A percentile compares a stretch with the other conserved stretches of the same genome.
Conservation (phyloP, 2,888 invertebrate species). For the Keiferia lycopersicella region DNA sequence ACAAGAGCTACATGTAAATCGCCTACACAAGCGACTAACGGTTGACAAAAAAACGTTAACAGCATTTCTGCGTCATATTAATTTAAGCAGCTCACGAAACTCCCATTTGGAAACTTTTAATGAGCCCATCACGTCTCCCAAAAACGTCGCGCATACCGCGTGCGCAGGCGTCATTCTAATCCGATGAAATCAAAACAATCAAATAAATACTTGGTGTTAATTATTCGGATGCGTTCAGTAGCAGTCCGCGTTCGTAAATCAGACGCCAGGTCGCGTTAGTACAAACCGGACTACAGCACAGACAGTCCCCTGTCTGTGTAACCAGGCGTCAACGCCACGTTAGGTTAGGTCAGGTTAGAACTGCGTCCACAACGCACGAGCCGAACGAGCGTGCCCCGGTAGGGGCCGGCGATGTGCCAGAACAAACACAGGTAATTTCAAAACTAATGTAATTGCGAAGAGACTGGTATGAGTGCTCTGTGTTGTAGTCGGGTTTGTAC, state of each 20-base stretch:
- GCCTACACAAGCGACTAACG: slow-evolving; percentile 11
- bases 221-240: slow-evolving; percentile 70
- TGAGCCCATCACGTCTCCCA: slow-evolving; percentile 20
- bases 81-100: slow-evolving; percentile 26
- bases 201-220: slow-evolving; percentile 74
- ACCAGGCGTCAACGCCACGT: too few relatives aligned
- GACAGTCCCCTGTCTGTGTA: too few relatives aligned
- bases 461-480: too few relatives aligned
- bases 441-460: too few relatives aligned
- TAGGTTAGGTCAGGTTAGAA: too few relatives aligned
- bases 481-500: too few relatives aligned
- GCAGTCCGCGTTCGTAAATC: slow-evolving; percentile 74
- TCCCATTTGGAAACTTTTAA: slow-evolving; percentile 21
- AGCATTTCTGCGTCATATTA: slow-evolving; percentile 19
- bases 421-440: too few relatives aligned
- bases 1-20: not conserved
- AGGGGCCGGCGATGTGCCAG: too few relatives aligned
- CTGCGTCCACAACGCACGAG: too few relatives aligned
- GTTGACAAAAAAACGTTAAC: slow-evolving; percentile 16
- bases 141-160: slow-evolving; percentile 38
- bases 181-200: slow-evolving; percentile 75
- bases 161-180: slow-evolving; percentile 53
- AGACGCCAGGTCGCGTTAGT: too few relatives aligned
- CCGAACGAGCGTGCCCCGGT: too few relatives aligned
- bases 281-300: too few relatives aligned